Conservation (phyloP, 1,140 invertebrate species). For the Heliconius hermathena region DNA sequence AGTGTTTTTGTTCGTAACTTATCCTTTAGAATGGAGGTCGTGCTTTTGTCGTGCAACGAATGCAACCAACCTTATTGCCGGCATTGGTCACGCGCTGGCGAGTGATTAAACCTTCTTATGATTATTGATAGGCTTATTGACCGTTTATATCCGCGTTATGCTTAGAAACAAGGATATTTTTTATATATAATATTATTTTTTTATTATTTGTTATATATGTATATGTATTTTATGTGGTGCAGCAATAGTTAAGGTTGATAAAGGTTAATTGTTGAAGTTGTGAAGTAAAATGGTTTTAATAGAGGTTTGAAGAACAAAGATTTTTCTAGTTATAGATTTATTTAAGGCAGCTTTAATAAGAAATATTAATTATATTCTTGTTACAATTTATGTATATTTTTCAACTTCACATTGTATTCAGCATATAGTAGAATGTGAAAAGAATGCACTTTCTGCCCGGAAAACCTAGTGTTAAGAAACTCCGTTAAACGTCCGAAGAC, state of each 20-base stretch:
- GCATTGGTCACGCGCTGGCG: conserved; percentile 34
- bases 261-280: neutral
- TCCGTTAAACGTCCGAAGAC: no score
- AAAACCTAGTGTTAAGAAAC: no score
- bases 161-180: neutral
- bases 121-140: conserved; percentile 23
- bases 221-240: neutral
- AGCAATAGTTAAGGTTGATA: neutral
- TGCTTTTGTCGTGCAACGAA: conserved; percentile 30
- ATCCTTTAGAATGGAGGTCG: conserved; percentile 32
- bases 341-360: no score
- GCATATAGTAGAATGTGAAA: neutral
- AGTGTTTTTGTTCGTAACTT: conserved; percentile 18
- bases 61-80: conserved; percentile 39
- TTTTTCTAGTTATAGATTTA: neutral
- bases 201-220: neutral
- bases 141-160: conserved; percentile 33
- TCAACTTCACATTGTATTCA: neutral
- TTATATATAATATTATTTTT: neutral
- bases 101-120: conserved; percentile 30
- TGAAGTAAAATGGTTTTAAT: neutral
- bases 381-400: no score
- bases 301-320: neutral
- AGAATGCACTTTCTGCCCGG: neutral
- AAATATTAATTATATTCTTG: no score